Base-by-base conservation (phyloP, 2,113 vertebrate species). In the Rousettus leschenaultii region DNA sequence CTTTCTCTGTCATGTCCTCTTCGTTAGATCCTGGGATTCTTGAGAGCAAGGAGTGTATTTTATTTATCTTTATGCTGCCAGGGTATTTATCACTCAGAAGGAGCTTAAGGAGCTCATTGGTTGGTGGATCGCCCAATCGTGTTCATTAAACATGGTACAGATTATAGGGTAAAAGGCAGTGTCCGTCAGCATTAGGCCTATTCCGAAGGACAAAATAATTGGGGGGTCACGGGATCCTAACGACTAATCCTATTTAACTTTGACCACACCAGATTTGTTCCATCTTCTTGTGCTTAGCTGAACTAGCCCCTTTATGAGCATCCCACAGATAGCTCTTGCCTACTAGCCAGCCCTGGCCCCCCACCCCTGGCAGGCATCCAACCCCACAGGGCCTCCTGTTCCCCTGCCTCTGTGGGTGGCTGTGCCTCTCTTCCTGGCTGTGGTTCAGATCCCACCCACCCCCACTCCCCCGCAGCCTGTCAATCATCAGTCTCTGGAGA, bases 401-500 rank as follows among this genome's bases (percentile, higher is more conserved):
- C 71, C 68, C 48, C n/a, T 71, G 35, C 65, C 91, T 19, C 21
- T 0, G 82, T 96, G 96, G 97, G 97, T 94, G 96, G 93, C 86
- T 96, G 82, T 7, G 4, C 13, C 0, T 79, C 51, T 75, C 40
- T 61, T 85, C 95, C 96, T 95, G 94, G 97, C 98, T 94, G 82
- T 61, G 51, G 85, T 98, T 97, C 97, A 95, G 92, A 96, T 95
- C 98, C 96, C 97, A 92, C 33, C 95, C 48, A 14, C 71, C 4
- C 24, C 95, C 74, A 7, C 40, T 97, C 89, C 91, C 21, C 94
- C 93, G 97, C 94, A 10, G 68, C 97, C 97, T 98, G 98, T 98
- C 98, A 98, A 92, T 98, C 97, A 96, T 48, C 89, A 86, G 91
- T 98, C 97, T 97, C 97, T 95, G 92, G 97, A 98, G 97, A 93